Base-by-base conservation (phyloP, 2,113 vertebrate genomes). In the Anseranas semipalmata region DNA sequence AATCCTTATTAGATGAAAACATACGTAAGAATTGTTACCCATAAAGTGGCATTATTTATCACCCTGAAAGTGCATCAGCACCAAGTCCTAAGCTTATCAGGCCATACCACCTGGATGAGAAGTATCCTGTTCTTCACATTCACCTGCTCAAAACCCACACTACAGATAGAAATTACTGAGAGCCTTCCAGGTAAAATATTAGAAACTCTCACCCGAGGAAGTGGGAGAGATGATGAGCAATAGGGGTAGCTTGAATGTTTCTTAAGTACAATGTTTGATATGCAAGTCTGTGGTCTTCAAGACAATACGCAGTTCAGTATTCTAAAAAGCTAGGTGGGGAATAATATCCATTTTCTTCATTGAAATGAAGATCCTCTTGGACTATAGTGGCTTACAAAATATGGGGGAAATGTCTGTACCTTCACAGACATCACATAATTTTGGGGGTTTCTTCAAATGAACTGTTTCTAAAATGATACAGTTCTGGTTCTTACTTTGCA, bases 401-500 rank as follows among this genome's bases (percentile, higher is more conserved):
- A 50, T 0, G 16, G 43, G 87, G 27, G 43, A 85, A 91, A 75
- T 20, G 2, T 5, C 35, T 58, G 14, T 33, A 53, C 41, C 41
- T 93, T 90, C 71, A 66, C 46, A 73, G 25, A 10, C 87, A 59
- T 72, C 13, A 63, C 22, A 9, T 10, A 63, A 77, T 22, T 17
- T 59, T 79, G 33, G 32, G 30, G 30, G 4, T 4, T 20, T 88
- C 37, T 79, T 22, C 62, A 85, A 72, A 62, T 10, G 25, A 81
- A 43, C 37, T 41, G 8, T 62, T 79, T 87, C 53, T 46, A 37
- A 79, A 91, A 89, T 59, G 8, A 72, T 39, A n/a, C 14, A 46
- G 15, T 87, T 84, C 85, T 91, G n/a, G 19, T 68, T 86, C 75
- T 68, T 74, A 50, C 89, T 91, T 78, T n/a, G 45, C 62, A 95